Base-by-base conservation (phyloP, 2,797 vertebrate species). In the Rhinichthys osculus region DNA sequence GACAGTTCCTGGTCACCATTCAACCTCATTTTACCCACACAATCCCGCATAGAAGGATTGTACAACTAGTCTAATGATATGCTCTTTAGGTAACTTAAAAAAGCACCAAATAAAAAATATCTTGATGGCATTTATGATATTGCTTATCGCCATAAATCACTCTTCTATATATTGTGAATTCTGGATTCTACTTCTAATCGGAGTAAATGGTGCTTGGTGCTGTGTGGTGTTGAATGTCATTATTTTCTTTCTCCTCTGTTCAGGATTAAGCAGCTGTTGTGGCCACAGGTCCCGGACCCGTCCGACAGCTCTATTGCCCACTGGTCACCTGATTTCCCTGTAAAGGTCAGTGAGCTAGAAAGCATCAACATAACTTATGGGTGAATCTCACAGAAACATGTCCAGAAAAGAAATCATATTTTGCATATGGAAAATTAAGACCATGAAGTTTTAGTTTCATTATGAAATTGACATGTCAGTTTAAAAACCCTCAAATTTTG, bases 281-380 rank as follows among this genome's bases (percentile, higher is more conserved):
- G 97, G 98, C 98, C 98, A 42, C 96, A 95, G 7, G 97, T 99
- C 85, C 98, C 98, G 38, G 96, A 99, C 93, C 98, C 98, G 33
- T 96, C 96, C 85, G 97, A 98, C 90, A 99, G 98, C 94, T 97
- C 97, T 72, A 97, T 99, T 83, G 96, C 97, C 71, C 96, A 94
- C 89, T 99, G 98, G 98, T 97, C 97, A 83, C 97, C 97, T 84
- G 97, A 97, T 86, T 95, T 96, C 80, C 96, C 97, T 67, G 87
- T 92, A 6, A 95, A 96, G 95, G 98, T 99, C 95, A 94, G 94
- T 81, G 5, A 71, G 10, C 16, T 72, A 67, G 50, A 47, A 16
- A 76, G 8, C 23, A 23, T 44, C 23, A n/a, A 27, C 30, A 82
- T 30, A 9, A 30, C 23, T 5, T 40, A 59, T 11, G 66, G 66